Conservation (phyloP, 2,888 invertebrate genomes). For the Drosophila longiperda region DNA sequence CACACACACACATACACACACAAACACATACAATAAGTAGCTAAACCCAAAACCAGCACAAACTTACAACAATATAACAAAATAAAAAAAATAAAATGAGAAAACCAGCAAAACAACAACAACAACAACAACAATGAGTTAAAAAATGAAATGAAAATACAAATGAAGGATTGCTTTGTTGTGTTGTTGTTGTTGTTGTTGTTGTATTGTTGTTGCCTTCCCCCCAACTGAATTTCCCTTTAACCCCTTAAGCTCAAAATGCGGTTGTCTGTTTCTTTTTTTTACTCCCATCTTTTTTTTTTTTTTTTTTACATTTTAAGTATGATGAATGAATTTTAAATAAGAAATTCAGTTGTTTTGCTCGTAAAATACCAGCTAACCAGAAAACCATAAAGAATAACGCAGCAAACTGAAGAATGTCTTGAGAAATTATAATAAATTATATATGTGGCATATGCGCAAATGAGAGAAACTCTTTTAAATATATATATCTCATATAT, state of each 20-base stretch:
- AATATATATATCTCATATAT: neutral
- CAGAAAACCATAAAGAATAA: conserved; percentile 3
- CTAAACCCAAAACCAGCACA: conserved; percentile 56
- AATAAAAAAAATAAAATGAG: conserved; percentile 12
- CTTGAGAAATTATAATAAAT: conserved; percentile 49
- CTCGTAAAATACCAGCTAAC: conserved; percentile 24
- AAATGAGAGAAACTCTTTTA: neutral
- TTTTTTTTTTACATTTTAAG: conserved; percentile 46
- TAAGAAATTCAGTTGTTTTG: conserved; percentile 57
- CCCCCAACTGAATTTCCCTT: conserved; percentile 5
- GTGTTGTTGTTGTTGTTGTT: conserved; percentile 25
- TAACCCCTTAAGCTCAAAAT: neutral
- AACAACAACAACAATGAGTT: conserved; percentile 21
- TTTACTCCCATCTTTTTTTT: conserved; percentile 17
- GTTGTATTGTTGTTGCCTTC: conserved; percentile 26
- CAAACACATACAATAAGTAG: conserved; percentile 48
- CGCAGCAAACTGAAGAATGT: conserved; percentile 28
- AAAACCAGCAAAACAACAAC: conserved; percentile 9
- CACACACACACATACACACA: neutral
- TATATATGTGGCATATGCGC: conserved; percentile 45
- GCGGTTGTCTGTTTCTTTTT: conserved; percentile 23
- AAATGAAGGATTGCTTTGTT: conserved; percentile 70
- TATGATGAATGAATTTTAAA: conserved; percentile 80
- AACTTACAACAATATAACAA: conserved; percentile 23
- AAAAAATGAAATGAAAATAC: conserved; percentile 57